Conservation (phyloP, 2,113 vertebrate genomes). For the Chunga burmeisteri region DNA sequence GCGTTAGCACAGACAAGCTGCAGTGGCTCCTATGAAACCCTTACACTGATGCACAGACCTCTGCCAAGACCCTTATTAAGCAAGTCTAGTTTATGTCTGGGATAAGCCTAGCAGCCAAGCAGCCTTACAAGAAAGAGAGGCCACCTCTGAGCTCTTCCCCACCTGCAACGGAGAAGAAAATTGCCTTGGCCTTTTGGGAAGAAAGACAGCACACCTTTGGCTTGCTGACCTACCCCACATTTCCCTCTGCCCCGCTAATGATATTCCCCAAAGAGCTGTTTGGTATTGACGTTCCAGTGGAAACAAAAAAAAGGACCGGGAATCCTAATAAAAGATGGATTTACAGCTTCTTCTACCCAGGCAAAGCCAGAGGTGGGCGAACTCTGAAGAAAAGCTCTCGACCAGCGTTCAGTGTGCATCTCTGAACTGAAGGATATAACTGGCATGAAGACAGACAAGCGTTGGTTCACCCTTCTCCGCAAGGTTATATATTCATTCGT, state of each 20-base stretch:
- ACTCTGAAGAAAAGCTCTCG: background rate
- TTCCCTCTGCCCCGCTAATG: background rate
- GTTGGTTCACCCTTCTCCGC: background rate
- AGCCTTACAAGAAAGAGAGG: background rate
- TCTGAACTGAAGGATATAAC: background rate
- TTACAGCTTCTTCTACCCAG: background rate
- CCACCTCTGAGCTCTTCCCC: conserved; percentile 21
- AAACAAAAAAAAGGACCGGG: background rate
- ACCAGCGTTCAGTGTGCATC: background rate
- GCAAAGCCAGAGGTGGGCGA: background rate
- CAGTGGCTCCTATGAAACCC: background rate
- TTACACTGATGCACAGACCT: background rate
- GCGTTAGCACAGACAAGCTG: background rate
- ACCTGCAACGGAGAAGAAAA: conserved; percentile 35
- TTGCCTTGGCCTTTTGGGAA: background rate
- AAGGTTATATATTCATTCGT: background rate
- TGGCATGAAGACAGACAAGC: background rate
- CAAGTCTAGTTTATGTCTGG: conserved; percentile 21
- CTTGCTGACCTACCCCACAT: background rate
- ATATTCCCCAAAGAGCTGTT: background rate
- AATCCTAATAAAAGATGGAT: background rate
- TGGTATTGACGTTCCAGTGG: background rate
- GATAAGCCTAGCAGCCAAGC: conserved; percentile 6
- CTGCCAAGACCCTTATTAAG: conserved; percentile 32
- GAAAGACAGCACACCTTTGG: background rate